Base-by-base conservation (phyloP, 2,113 vertebrate genomes). In the Carollia perspicillata region DNA sequence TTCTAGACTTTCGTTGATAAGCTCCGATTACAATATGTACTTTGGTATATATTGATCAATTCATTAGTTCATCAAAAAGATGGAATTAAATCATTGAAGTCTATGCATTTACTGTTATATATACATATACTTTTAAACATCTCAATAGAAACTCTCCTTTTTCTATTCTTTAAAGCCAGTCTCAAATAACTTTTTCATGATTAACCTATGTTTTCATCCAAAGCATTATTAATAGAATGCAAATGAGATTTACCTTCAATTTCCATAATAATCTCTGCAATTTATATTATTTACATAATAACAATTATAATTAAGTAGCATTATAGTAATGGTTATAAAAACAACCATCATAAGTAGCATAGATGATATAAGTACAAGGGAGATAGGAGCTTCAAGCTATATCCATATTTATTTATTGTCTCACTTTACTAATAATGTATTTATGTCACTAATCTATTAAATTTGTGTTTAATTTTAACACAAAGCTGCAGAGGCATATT, bases 201-300 rank as follows among this genome's bases (percentile, higher is more conserved):
- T 96, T 96, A 95, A 96, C 33, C 79, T 49, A 79, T 11, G 74
- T 97, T 90, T 26, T 78, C 55, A 97, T 93, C 8, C 71, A 97
- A 91, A 53, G 5, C 37, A 88, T 77, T 95, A 51, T 28, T 97
- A 90, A 92, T 74, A 92, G 37, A 79, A 97, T 95, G 77, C 4
- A 97, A 96, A 91, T 93, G 33, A 94, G 58, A 55, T 96, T 97
- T 97, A 97, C 89, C 58, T 97, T 96, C 71, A 40, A 87, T 97
- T 98, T 97, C 90, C 87, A 97, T 94, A 84, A 49, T 58, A 98
- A 95, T 85, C 17, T 69, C 5, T 71, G 0, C 2, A 74, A 97
- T 98, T 96, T 75, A 26, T 80, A 97, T 97, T 84, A 97, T 97
- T 97, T 98, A 80, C 92, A 97, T 97, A 98, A 97, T 95, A 95